Evolutionary conservation across 2,113 vertebrate genomes (phyloP).

Genomic region (Oostethus manadensis): DNA sequence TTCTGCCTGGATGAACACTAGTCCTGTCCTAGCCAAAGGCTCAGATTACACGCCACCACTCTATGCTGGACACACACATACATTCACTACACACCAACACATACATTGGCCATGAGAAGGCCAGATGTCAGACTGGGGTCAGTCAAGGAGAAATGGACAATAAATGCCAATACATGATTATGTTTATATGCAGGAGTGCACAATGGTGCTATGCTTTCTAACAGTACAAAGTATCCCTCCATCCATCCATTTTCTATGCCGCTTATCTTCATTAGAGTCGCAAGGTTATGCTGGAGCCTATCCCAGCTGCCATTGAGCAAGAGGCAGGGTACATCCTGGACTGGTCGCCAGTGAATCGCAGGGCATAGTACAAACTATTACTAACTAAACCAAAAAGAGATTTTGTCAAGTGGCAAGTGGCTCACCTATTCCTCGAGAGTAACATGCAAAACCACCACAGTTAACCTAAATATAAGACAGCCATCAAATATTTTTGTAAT

Average conservation of each 20-base stretch:
- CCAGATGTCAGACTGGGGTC: conserved; percentile 47
- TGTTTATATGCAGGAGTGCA: conserved; percentile 1
- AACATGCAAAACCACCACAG: conserved; percentile 1
- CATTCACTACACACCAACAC: conserved; percentile 14
- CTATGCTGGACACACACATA: conserved; percentile 27
- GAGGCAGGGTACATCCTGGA: too few species aligned
- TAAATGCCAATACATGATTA: neutral
- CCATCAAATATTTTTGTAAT: too few species aligned
- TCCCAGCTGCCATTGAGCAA: too few species aligned
- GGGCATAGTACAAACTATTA: neutral
- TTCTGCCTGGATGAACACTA: conserved; percentile 59
- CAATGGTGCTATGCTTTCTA: neutral
- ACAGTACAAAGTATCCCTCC: neutral
- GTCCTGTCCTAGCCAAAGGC: conserved; percentile 54
- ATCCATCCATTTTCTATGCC: too few species aligned
- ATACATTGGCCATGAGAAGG: conserved; percentile 33
- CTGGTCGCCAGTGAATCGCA: too few species aligned
- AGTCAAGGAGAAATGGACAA: conserved; percentile 37
- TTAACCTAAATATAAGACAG: neutral
- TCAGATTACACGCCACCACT: conserved; percentile 51
- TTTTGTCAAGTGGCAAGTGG: neutral
- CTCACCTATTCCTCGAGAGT: neutral
- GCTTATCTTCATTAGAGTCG: too few species aligned
- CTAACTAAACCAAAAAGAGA: neutral
- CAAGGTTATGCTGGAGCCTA: too few species aligned